Evolutionary conservation across 2,888 invertebrate species (phyloP), one percentile per base, ranked within the genome.

Genomic region (Parnassius apollo): DNA sequence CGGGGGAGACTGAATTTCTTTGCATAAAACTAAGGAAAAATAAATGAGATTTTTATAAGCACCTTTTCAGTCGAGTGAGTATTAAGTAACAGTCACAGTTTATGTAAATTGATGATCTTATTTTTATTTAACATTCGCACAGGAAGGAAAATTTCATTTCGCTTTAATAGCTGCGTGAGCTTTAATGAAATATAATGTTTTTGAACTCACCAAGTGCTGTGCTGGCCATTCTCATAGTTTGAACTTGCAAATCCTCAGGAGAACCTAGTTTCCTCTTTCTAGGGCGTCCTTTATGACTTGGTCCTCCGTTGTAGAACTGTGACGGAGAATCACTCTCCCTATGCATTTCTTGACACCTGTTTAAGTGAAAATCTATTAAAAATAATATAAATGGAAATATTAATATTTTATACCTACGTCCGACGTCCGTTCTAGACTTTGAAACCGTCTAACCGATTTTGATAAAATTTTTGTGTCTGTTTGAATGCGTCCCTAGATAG

Each of bases 201-300:
- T 35, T 35, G 35, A 35, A 77, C 93, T 93, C 86, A 95, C 95
- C 95, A 77, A 95, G 82, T 49, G 95, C 94, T 11, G 93, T 93
- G 68, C 94, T 93, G 35, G 94, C 93, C 91, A 95, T 94, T 76
- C 95, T 92, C 94, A 95, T 94, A 0, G 93, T 93, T 71, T 91
- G 92, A 8, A 94, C 93, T 64, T 95, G 94, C 73, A 95, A 86
- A 66, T 95, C 94, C 56, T 94, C 94, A 9, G 91, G 92, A 8
- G 93, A 90, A 0, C 90, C 90, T 65, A 94, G 79, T 82, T 96
- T 96, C 78, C 96, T 90, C 83, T 97, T 97, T 72, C 96, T 90
- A 0, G 96, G 96, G 35, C 97, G 89, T 1, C 96, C 96, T 86
- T 97, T 97, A 68, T 94, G 94, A 57, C 93, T 94, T 2, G 94